phyloP scores from a whole-genome alignment of 2,888 invertebrate genomes.

The Formica aserva region DNA sequence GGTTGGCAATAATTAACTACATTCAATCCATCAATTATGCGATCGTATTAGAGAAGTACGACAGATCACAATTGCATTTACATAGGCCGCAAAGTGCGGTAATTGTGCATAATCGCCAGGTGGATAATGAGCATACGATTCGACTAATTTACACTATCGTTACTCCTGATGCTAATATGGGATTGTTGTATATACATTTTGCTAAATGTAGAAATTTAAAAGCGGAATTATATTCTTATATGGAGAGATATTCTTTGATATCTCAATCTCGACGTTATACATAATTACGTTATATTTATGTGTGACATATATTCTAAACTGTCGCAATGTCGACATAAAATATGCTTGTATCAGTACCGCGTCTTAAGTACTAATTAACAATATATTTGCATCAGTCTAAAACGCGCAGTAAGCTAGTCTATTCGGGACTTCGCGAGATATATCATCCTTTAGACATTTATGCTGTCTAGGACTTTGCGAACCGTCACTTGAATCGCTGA shows the following conservation, averaged over 20 bases:
- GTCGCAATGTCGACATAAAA: neutral
- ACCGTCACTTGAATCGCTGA: neutral
- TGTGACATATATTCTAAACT: neutral
- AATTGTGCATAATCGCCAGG: slow-evolving; percentile 22
- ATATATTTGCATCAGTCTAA: neutral
- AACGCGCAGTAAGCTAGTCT: neutral
- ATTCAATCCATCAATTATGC: slow-evolving; percentile 51
- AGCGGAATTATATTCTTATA: neutral
- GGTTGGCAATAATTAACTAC: slow-evolving; percentile 43
- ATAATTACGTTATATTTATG: slow-evolving; percentile 15
- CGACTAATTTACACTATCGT: slow-evolving; percentile 32
- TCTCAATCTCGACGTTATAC: slow-evolving; percentile 10
- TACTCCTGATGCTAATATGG: slow-evolving; percentile 2
- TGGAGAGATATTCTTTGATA: neutral
- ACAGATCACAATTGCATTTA: slow-evolving; percentile 43
- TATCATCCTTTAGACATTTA: neutral
- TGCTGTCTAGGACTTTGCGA: neutral
- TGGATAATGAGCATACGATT: slow-evolving; percentile 25
- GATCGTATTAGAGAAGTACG: slow-evolving; percentile 30
- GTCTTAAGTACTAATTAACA: slow-evolving; percentile 17
- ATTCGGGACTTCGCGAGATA: neutral
- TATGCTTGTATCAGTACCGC: neutral
- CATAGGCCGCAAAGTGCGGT: slow-evolving; percentile 27
- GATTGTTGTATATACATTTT: neutral
- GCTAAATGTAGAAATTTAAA: slow-evolving; percentile 1